phyloP scores from a whole-genome alignment of 2,113 vertebrate species.

The Cyprinodon variegatus region DNA sequence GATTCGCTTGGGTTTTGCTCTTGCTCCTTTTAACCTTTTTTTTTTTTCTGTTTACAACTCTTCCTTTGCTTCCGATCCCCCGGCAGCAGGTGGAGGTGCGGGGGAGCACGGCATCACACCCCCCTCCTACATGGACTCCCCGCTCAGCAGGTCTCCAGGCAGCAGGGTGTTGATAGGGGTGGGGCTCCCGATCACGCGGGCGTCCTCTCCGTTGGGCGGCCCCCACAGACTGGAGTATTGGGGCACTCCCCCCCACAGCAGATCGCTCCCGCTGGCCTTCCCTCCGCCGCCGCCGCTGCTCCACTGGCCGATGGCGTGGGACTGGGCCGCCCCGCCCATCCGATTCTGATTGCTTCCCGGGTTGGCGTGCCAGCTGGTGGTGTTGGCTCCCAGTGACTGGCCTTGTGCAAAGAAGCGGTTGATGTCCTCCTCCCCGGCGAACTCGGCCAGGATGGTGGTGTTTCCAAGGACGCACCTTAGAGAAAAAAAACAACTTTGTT shows the following conservation, averaged over 20 bases:
- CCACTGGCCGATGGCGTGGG: constrained; percentile 92
- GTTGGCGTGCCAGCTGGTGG: constrained; percentile 96
- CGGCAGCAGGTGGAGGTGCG: constrained; percentile 45
- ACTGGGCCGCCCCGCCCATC: constrained; percentile 83
- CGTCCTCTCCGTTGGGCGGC: constrained; percentile 88
- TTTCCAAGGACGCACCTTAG: constrained; percentile 97
- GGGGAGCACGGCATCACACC: constrained; percentile 40
- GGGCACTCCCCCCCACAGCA: constrained; percentile 94
- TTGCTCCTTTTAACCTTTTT: constrained; percentile 61
- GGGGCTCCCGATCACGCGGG: constrained; percentile 92
- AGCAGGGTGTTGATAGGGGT: constrained; percentile 93
- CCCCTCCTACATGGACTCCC: constrained; percentile 89
- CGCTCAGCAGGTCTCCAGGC: constrained; percentile 93
- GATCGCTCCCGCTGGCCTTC: constrained; percentile 83
- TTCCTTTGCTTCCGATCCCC: constrained; percentile 3
- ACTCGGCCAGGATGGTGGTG: constrained; percentile 99
- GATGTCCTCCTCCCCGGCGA: constrained; percentile 96
- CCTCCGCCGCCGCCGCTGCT: constrained; percentile 82
- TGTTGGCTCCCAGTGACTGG: constrained; percentile 89
- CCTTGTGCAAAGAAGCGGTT: constrained; percentile 98
- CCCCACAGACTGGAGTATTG: constrained; percentile 99
- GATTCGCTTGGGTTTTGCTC: constrained; percentile 84
- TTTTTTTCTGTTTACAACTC: constrained; percentile 23
- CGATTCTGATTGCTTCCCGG: constrained; percentile 85
- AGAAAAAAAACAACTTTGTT: background rate